Base-by-base conservation (phyloP, 2,113 vertebrate species). In the Ondatra zibethicus region DNA sequence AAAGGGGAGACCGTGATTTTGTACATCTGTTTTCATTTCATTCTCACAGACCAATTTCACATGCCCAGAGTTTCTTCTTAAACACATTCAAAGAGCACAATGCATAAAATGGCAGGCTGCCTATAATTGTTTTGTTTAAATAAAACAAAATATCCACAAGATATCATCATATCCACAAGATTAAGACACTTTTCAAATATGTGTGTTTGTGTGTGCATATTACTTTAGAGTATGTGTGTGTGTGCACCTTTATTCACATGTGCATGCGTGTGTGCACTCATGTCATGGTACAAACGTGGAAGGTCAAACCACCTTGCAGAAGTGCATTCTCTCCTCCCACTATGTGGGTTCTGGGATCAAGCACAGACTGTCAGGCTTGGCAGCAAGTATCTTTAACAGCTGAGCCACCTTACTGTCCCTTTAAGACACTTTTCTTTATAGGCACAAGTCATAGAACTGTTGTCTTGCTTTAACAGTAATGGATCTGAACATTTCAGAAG, bases 21-120 rank as follows among this genome's bases (percentile, higher is more conserved):
- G 27, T 76, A 45, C 7, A 66, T 88, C 33, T 82, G 9, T 92
- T 94, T 95, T 77, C n/a, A 77, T 42, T 76, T 82, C 88, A 42
- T 19, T 88, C 12, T 45, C 29, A 33, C 29, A 66, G 12, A 85
- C 39, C 27, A 27, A 31, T 42, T 33, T 19, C 77, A n/a, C 31
- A 36, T 11, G 47, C 10, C 13, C 55, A 84, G 8, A 39, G 25
- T 70, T 33, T 33, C 50, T 27, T n/a, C 47, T 68, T 70, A n/a
- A 88, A 16, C 65, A 72, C 29, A 68, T 11, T 66, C 36, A 86
- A 86, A 66, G 31, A 33, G 9, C 17, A 86, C 16, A 68, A 63
- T 82, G 80, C 36, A 25, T 88, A 72, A 97, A 66, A 66, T 45
- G 14, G 14, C 81, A 93, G 27, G 75, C 21, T 75, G 10, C 36